phyloP scores from a whole-genome alignment of 2,888 invertebrate genomes.

The Trimorus sp. region DNA sequence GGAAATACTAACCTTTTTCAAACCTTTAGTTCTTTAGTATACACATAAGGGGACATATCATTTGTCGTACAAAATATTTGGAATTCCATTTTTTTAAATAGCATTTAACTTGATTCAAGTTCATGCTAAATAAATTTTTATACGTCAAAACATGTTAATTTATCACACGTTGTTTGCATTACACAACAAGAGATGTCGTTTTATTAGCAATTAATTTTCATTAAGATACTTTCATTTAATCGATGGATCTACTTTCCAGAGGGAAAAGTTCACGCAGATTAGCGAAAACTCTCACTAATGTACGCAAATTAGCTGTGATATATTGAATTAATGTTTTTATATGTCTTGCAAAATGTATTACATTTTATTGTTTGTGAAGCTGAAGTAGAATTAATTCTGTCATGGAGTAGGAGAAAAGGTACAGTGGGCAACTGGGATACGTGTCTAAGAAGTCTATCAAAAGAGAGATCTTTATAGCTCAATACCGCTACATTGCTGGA shows the following conservation, averaged over 20 bases:
- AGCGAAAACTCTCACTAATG: constrained; percentile 5
- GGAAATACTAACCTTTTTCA: no score
- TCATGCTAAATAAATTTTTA: no score
- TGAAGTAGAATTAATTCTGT: constrained; percentile 37
- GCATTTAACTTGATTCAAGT: no score
- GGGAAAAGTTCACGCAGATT: no score
- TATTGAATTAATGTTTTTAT: not conserved
- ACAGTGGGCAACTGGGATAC: constrained; percentile 60
- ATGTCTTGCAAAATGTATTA: not conserved
- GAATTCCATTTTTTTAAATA: no score
- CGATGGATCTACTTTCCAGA: constrained; percentile 39
- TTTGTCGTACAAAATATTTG: no score
- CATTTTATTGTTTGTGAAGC: constrained; percentile 2
- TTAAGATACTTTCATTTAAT: constrained; percentile 37
- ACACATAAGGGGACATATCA: no score
- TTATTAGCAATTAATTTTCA: constrained; percentile 34
- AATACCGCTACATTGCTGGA: constrained; percentile 62
- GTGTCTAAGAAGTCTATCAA: constrained; percentile 61
- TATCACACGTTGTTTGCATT: not conserved
- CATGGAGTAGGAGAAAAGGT: constrained; percentile 43
- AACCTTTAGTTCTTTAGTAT: no score
- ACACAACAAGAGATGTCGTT: constrained; percentile 25
- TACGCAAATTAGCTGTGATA: not conserved
- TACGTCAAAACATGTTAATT: not conserved
- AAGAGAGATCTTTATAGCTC: constrained; percentile 61